Evolutionary conservation across 2,888 invertebrate genomes (phyloP).

Genomic region (Xanthia togata): DNA sequence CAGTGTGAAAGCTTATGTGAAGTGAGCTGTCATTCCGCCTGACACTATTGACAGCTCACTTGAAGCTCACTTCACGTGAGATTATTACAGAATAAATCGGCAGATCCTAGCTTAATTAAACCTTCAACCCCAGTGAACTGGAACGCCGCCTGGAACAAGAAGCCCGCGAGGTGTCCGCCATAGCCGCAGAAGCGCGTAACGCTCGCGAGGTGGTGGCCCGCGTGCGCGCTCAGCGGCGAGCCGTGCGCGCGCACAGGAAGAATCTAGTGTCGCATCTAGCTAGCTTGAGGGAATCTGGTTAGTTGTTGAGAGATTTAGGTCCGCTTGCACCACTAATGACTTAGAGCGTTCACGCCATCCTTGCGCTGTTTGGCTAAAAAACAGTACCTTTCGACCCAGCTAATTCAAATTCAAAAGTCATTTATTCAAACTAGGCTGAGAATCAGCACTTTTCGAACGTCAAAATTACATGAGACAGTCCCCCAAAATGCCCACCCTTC

Average conservation of each 20-base stretch:
- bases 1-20: background rate
- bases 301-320: background rate
- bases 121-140: slow-evolving; percentile 73
- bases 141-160: slow-evolving; percentile 83
- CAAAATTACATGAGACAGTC: no score
- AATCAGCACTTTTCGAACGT: no score
- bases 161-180: slow-evolving; percentile 82
- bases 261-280: slow-evolving; percentile 77
- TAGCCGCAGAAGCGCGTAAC: slow-evolving; percentile 84
- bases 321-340: background rate
- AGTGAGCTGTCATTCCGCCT: background rate
- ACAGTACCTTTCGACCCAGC: no score
- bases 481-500: no score
- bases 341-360: no score
- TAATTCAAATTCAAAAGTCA: no score
- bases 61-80: background rate
- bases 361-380: no score
- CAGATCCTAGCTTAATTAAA: background rate
- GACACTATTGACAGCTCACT: background rate
- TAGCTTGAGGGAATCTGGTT: slow-evolving; percentile 80
- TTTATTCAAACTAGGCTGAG: no score
- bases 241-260: slow-evolving; percentile 76
- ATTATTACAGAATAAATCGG: background rate
- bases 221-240: slow-evolving; percentile 79
- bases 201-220: slow-evolving; percentile 81